Evolutionary conservation across 1,140 invertebrate species (phyloP).

Genomic region (Orchestia grillus): DNA sequence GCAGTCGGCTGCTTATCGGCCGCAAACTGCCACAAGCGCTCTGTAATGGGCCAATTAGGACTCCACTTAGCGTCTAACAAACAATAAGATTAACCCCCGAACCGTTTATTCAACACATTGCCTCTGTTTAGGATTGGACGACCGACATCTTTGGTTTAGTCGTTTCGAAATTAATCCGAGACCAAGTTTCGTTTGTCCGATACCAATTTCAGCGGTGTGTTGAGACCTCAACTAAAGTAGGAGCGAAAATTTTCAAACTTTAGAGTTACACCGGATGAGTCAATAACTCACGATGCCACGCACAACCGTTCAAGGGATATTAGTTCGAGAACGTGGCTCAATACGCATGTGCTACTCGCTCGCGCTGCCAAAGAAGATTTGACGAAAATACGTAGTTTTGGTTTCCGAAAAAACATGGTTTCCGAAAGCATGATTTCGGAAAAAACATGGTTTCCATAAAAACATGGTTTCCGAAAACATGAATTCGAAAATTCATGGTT

Average conservation of each 20-base stretch:
- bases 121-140: background rate
- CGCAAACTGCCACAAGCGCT: background rate
- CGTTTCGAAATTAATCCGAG: background rate
- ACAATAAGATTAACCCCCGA: constrained; percentile 37
- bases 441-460: too few relatives aligned
- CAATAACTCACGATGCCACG: background rate
- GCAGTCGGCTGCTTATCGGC: background rate
- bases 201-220: background rate
- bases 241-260: background rate
- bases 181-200: background rate
- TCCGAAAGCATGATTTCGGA: too few relatives aligned
- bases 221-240: background rate
- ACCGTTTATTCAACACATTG: constrained; percentile 42
- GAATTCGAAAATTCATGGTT: too few relatives aligned
- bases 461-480: too few relatives aligned
- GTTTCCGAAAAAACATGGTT: too few relatives aligned
- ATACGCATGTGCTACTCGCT: background rate
- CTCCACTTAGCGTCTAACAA: constrained; percentile 38
- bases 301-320: background rate
- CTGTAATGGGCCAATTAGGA: constrained; percentile 24
- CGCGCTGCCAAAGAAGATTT: background rate
- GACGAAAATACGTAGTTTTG: background rate
- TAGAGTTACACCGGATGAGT: background rate
- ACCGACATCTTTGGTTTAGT: background rate
- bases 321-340: background rate